Evolutionary conservation across 1,140 invertebrate genomes (phyloP), one percentile per base, ranked within the genome.

Genomic region (Tetramorium simillimum): DNA sequence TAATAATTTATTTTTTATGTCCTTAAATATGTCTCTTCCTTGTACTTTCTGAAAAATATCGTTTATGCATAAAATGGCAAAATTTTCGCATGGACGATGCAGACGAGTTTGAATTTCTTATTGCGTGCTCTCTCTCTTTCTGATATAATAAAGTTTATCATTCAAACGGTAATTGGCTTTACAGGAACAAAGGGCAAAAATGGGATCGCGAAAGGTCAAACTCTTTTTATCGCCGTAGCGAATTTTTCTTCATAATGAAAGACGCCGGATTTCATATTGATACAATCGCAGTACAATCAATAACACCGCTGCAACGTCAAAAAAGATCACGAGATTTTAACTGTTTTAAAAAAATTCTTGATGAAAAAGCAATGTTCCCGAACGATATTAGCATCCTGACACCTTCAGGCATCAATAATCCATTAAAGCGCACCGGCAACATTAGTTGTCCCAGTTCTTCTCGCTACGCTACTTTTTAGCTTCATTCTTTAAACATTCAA

Each of bases 381-480:
- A 73, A 75, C 37, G 12, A 73, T 49, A 75, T 75, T 73, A 69
- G 40, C 80, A 37, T 49, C 7, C 40, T 84, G 80, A 49, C n/a
- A 24, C 40, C 53, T 58, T 73, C 7, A 24, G 53, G n/a, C 69
- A 84, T 84, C 69, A 84, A 84, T 84, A 84, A 84, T 4, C n/a
- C 56, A 84, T 75, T 84, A 60, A 75, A 82, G 24, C 46, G 40
- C 28, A 60, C n/a, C 18, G 12, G 46, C 24, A 70, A 58, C 28
- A 24, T 56, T 70, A 56, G 3, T 43, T 56, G 21, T 81, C 24
- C 14, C 33, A 16, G 10, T 3, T 67, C 14, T 37, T 37, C 9
- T 51, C 16, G 67, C 14, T 3, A 12, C 9, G 5, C 24, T 53
- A 21, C 40, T 75, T 84, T 33, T 84, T 24, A 75, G 3, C 7